phyloP scores from a whole-genome alignment of 2,888 invertebrate genomes.

The Petrophora chlorosata region DNA sequence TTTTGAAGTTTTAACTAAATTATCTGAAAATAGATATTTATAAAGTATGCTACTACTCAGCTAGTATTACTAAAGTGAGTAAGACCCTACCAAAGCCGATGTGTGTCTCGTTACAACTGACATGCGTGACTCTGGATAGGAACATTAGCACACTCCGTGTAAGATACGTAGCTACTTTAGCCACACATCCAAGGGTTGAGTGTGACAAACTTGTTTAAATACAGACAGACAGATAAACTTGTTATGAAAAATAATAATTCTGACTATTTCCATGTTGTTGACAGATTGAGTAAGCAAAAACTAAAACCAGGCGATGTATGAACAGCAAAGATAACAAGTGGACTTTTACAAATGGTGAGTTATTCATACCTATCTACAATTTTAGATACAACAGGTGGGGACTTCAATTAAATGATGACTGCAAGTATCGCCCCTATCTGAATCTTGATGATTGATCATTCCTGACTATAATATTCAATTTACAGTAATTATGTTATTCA shows the following conservation, averaged over 20 bases:
- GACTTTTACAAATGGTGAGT: too few relatives aligned
- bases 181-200: constrained; percentile 73
- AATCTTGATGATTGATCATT: constrained; percentile 45
- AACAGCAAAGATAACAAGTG: too few relatives aligned
- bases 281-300: too few relatives aligned
- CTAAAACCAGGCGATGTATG: too few relatives aligned
- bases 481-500: not conserved
- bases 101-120: constrained; percentile 58
- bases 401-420: constrained; percentile 35
- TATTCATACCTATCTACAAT: too few relatives aligned
- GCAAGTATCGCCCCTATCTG: constrained; percentile 46
- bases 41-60: too few relatives aligned
- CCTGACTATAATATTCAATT: constrained; percentile 19
- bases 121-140: constrained; percentile 80
- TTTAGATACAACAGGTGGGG: too few relatives aligned
- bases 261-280: too few relatives aligned
- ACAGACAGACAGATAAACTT: not conserved
- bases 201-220: constrained; percentile 56
- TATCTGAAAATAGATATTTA: too few relatives aligned
- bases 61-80: not conserved
- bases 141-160: constrained; percentile 78
- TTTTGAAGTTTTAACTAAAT: too few relatives aligned
- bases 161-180: constrained; percentile 62
- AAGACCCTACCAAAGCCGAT: constrained; percentile 81
- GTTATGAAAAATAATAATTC: not conserved